These are phyloP conservation scores for Pangasianodon gigas DNA, from an alignment of 2,113 vertebrate species.

Conservation along the genomic window DNA sequence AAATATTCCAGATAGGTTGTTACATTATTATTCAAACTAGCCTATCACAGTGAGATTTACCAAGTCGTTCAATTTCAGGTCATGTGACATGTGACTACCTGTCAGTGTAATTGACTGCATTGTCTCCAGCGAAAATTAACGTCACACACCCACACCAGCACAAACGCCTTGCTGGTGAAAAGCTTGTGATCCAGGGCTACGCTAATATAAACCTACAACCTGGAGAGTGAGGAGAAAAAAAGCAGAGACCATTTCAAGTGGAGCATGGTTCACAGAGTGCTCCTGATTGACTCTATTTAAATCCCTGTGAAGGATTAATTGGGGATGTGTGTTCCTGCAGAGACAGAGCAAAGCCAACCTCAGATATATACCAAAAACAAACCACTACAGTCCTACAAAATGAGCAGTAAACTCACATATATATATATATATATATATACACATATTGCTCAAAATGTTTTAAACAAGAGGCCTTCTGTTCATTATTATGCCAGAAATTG, in stretches of 20 bases:
- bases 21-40: not conserved
- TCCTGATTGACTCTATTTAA: slow-evolving; percentile 15
- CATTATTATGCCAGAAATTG: not conserved
- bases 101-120: not conserved
- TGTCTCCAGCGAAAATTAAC: not conserved
- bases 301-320: slow-evolving; percentile 21
- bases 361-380: slow-evolving; percentile 7
- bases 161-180: not conserved
- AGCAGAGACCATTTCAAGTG: not conserved
- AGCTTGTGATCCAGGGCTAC: not conserved
- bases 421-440: not conserved
- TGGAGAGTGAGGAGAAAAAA: not conserved
- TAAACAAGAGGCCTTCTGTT: not conserved
- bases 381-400: not conserved
- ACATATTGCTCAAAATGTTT: too few relatives aligned
- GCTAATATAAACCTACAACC: not conserved
- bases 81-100: not conserved
- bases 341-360: slow-evolving; percentile 1
- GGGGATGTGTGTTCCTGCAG: slow-evolving; percentile 6
- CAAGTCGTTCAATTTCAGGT: not conserved
- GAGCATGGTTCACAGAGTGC: slow-evolving; percentile 17
- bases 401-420: not conserved
- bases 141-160: too few relatives aligned
- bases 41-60: not conserved
- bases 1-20: not conserved